Base-by-base conservation (phyloP, 2,113 vertebrate genomes). In the Actenoides hombroni region DNA sequence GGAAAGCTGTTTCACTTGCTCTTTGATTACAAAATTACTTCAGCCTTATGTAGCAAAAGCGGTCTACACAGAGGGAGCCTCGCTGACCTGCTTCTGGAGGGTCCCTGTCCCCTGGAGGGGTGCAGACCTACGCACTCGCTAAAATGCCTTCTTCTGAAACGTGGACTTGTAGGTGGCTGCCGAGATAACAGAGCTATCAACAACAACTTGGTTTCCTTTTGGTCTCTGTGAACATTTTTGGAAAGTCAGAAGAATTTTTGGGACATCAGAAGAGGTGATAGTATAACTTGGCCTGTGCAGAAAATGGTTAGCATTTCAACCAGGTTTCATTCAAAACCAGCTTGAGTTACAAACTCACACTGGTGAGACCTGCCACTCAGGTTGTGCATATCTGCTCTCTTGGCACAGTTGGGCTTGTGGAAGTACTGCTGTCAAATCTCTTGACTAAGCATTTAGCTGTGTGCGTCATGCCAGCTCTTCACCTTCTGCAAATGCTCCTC, bases 31-130 rank as follows among this genome's bases (percentile, higher is more conserved):
- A 24, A 10, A 31, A 53, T 57, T 0, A 9, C 39, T 49, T 54
- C 20, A 53, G 17, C 9, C 53, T 60, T 25, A 21, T 68, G n/a
- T n/a, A 48, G 3, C 8, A 71, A 54, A 61, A 20, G 4, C 8
- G 26, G 2, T 24, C 4, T 21, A 5, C 1, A 2, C 2, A 10
- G 18, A 4, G 0, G 4, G 28, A 85, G 12, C 40, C 14, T 71
- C 25, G 5, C 16, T 42, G 61, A 20, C 51, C 57, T 39, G 28
- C 5, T 39, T 37, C 53, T 17, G 37, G 49, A 29, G n/a, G 7
- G 5, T 40, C 25, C 33, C 40, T 61, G 46, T 16, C 54, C 29
- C 49, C 51, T 28, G 54, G 20, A 56, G 53, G 31, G 12, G 17
- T 18, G 29, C 64, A 29, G 23, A 40, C 8, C 33, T 7, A 2